These are phyloP conservation scores for Atta colombica DNA, from an alignment of 1,140 invertebrate genomes.

Conservation along the genomic window DNA sequence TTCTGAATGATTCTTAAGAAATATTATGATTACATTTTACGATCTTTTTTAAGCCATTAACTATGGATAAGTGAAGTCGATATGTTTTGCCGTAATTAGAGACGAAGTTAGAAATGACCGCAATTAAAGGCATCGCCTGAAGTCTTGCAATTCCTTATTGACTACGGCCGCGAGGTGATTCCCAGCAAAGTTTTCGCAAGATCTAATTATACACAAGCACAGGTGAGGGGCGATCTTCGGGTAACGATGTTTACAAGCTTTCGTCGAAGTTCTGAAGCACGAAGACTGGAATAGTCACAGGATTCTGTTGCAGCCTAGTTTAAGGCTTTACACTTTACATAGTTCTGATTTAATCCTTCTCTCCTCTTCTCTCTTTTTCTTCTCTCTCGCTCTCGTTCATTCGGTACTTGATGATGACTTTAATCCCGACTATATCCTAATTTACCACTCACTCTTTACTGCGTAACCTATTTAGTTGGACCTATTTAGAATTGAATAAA, in stretches of 20 bases:
- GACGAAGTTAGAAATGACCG: constrained; percentile 36
- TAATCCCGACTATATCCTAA: not conserved
- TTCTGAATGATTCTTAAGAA: not conserved
- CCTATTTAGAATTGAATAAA: not conserved
- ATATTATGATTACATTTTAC: not conserved
- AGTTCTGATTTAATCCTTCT: constrained; percentile 44
- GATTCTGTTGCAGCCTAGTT: constrained; percentile 36
- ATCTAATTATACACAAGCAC: constrained; percentile 72
- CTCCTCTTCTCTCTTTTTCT: not conserved
- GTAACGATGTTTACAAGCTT: constrained; percentile 75
- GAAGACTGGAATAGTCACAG: constrained; percentile 30
- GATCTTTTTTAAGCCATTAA: not conserved
- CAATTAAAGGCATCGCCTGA: constrained; percentile 19
- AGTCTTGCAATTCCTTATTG: constrained; percentile 46
- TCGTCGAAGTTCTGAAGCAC: constrained; percentile 57
- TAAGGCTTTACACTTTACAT: constrained; percentile 49
- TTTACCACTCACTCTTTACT: not conserved
- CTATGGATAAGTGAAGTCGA: not conserved
- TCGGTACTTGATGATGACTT: not conserved
- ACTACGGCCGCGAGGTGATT: constrained; percentile 57
- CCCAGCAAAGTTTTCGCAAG: constrained; percentile 51
- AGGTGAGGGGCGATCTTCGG: constrained; percentile 66
- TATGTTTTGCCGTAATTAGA: constrained; percentile 27
- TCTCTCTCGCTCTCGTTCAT: not conserved
- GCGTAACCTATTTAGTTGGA: not conserved